Evolutionary conservation across 2,888 invertebrate species (phyloP).

Genomic region (Kuschelorhynchus macadamiae): DNA sequence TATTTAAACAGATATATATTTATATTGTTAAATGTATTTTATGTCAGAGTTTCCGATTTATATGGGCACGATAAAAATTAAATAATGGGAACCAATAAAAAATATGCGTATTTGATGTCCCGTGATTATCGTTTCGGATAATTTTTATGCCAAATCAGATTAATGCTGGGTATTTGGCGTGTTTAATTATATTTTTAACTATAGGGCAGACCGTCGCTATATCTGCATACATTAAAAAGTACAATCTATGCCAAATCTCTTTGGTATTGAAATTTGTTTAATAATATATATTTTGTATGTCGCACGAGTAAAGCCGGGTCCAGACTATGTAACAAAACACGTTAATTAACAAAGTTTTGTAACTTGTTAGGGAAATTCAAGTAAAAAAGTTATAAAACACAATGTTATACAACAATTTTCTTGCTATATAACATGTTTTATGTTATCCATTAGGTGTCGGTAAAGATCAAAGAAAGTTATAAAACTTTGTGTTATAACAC

Average conservation of each 20-base stretch:
- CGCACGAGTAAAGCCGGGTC: too few relatives aligned
- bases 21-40: constrained; percentile 46
- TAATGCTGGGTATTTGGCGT: constrained; percentile 2
- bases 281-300: background rate
- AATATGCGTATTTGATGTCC: constrained; percentile 35
- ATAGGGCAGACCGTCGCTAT: background rate
- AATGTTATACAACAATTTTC: too few relatives aligned
- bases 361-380: too few relatives aligned
- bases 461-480: too few relatives aligned
- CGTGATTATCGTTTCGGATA: constrained; percentile 19
- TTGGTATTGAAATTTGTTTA: background rate
- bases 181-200: background rate
- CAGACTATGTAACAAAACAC: too few relatives aligned
- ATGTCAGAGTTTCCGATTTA: constrained; percentile 37
- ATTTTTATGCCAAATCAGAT: constrained; percentile 17
- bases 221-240: too few relatives aligned
- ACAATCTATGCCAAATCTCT: background rate
- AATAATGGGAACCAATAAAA: constrained; percentile 34
- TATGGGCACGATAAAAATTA: constrained; percentile 34
- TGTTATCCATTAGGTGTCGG: too few relatives aligned
- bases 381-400: too few relatives aligned
- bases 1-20: constrained; percentile 45
- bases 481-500: too few relatives aligned
- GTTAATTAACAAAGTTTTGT: too few relatives aligned
- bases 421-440: too few relatives aligned